phyloP scores from a whole-genome alignment of 2,113 vertebrate species.

The Perognathus longimembris region DNA sequence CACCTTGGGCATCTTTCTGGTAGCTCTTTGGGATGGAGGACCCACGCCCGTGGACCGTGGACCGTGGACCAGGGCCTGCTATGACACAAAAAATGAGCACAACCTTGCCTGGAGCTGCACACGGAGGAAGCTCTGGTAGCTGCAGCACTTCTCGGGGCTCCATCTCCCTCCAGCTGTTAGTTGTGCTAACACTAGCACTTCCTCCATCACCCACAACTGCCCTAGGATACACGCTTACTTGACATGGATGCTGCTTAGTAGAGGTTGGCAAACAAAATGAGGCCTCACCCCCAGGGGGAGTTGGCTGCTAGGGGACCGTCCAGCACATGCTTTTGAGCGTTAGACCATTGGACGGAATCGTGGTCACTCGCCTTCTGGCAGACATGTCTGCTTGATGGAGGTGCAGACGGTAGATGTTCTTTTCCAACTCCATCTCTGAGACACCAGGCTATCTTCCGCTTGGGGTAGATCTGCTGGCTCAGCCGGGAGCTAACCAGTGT shows the following conservation, averaged over 20 bases:
- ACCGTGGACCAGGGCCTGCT: background rate
- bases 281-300: no score
- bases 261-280: background rate
- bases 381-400: no score
- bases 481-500: background rate
- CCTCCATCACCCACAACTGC: slow-evolving; percentile 1
- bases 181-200: background rate
- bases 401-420: no score
- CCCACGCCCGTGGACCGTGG: background rate
- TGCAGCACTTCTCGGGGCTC: background rate
- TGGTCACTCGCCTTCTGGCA: no score
- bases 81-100: background rate
- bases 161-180: background rate
- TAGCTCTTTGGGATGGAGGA: background rate
- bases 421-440: no score
- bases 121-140: background rate
- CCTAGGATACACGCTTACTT: background rate
- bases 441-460: background rate
- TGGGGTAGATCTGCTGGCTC: background rate
- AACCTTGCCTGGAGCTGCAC: background rate
- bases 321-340: no score
- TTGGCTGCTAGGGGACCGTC: no score
- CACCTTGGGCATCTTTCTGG: background rate
- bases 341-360: no score
- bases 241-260: background rate